Evolutionary conservation across 2,888 invertebrate genomes (phyloP), one percentile per base, ranked within the genome.

Genomic region (Meteorus cinctellus): DNA sequence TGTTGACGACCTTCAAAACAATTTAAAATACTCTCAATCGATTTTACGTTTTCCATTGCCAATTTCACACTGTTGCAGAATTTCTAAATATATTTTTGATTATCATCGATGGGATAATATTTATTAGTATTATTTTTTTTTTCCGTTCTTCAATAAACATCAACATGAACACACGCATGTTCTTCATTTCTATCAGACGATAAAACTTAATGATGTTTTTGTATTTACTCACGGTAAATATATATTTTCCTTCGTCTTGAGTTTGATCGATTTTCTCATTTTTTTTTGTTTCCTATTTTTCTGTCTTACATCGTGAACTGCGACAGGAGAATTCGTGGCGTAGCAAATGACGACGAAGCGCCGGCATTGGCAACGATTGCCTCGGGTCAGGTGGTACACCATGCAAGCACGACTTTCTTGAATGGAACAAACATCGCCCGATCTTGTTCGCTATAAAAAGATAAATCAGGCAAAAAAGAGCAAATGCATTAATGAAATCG

Each of bases 321-420:
- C 34, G 89, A 88, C 72, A 88, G 82, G 66, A 89, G 82, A 75
- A 89, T 88, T 78, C 84, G 83, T 59, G 86, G 86, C 36, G 84
- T 81, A 55, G 81, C 77, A 77, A 82, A 79, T 24, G 83, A 78
- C 60, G 85, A 83, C 19, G 79, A 74, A 41, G 79, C 74, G 80
- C 78, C 76, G 81, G 76, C 74, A 79, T 73, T 70, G 65, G 76
- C 78, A 79, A 79, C 55, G 65, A 77, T 27, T 65, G 80, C 77
- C 79, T 84, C 84, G 83, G 88, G 88, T 89, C 89, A 89, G 79
- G 88, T 89, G 80, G 87, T 89, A 84, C 90, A 90, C 95, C 95
- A 96, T 1, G 95, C 95, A 92, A 96, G 94, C 72, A 96, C 94
- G 75, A 95, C 94, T 87, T 96, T 96, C 83, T 93, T 92, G 91